phyloP scores from a whole-genome alignment of 2,797 vertebrate species.

The Alouatta caraya region DNA sequence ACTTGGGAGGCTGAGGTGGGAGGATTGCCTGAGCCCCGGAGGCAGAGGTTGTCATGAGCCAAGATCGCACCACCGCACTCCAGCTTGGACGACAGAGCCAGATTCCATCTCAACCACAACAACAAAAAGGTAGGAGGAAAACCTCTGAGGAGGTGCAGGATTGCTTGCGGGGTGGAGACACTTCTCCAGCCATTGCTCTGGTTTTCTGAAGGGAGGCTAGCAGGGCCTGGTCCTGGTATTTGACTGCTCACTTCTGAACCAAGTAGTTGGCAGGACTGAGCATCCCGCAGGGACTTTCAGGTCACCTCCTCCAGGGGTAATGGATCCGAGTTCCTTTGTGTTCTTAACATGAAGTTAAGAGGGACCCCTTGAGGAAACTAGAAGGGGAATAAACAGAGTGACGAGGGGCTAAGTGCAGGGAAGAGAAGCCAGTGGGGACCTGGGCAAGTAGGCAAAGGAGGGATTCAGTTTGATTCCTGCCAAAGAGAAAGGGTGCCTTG shows the following conservation, averaged over 20 bases:
- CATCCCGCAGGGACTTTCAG: background rate
- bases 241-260: background rate
- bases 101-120: background rate
- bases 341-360: background rate
- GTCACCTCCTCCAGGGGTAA: background rate
- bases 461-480: background rate
- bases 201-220: conserved; percentile 34
- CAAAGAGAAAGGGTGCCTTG: background rate
- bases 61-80: background rate
- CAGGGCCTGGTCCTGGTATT: background rate
- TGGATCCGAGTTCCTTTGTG: background rate
- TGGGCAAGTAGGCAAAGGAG: background rate
- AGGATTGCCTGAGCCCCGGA: background rate
- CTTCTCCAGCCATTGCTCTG: background rate
- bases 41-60: background rate
- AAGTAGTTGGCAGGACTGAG: background rate
- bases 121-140: background rate
- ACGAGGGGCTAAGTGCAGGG: background rate
- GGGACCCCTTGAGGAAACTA: background rate
- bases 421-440: background rate
- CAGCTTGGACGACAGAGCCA: background rate
- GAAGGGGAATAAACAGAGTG: background rate
- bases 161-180: background rate
- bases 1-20: background rate
- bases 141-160: background rate